Evolutionary conservation across 2,888 invertebrate species (phyloP).

Genomic region (Apamea monoglypha): DNA sequence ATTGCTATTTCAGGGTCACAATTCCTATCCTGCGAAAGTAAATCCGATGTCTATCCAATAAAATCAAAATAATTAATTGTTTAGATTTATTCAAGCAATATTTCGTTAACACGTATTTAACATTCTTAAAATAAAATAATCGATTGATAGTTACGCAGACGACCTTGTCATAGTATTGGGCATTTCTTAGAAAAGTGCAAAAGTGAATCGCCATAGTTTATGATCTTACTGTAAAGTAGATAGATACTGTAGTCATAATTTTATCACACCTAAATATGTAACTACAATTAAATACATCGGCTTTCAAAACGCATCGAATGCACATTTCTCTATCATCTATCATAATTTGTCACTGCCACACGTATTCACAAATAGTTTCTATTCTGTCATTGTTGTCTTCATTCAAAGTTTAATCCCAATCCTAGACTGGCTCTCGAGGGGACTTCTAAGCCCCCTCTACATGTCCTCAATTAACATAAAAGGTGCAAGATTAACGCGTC

Average conservation of each 20-base stretch:
- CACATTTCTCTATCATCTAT: constrained; percentile 9
- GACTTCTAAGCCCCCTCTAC: constrained; percentile 47
- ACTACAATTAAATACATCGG: neutral
- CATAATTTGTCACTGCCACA: constrained; percentile 42
- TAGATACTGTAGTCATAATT: neutral
- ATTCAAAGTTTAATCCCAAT: constrained; percentile 58
- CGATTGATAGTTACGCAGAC: no score
- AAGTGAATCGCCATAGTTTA: no score
- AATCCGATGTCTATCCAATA: neutral
- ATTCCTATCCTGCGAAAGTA: no score
- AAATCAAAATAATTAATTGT: no score
- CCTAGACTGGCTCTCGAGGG: constrained; percentile 49
- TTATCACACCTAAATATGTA: neutral
- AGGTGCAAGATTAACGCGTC: constrained; percentile 62
- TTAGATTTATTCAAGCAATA: no score
- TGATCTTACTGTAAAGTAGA: neutral
- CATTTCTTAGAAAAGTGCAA: no score
- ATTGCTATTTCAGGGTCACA: neutral
- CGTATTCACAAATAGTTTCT: constrained; percentile 44
- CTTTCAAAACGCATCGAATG: neutral
- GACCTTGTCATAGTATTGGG: no score
- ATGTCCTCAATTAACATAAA: constrained; percentile 62
- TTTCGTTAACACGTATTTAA: no score
- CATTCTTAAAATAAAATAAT: no score
- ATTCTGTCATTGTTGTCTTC: constrained; percentile 48